Conservation (phyloP, 53 echinoderm and acorn worm genomes). For the Zoroaster sp. region DNA sequence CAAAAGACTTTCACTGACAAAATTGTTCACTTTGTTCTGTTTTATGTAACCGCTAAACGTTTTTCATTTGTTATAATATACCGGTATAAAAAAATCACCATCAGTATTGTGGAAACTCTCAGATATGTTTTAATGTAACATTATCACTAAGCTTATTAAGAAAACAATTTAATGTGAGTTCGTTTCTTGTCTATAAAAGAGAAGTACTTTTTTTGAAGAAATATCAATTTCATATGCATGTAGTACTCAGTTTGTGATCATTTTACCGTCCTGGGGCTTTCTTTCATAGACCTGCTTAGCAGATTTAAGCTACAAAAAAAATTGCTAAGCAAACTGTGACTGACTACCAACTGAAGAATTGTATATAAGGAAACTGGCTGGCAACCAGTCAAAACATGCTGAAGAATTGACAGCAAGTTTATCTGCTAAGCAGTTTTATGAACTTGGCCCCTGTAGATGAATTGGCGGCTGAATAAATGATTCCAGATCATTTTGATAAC, state of each 20-base stretch:
- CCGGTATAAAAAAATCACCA: no score
- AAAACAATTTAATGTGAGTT: no score
- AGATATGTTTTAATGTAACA: no score
- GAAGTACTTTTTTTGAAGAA: slow-evolving; percentile 9
- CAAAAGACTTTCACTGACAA: no score
- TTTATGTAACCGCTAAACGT: no score
- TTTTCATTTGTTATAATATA: no score
- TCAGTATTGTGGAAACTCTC: no score
- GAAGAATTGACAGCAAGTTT: neutral
- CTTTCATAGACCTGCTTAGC: neutral
- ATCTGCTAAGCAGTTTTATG: neutral
- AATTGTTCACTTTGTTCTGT: no score
- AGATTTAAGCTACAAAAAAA: neutral
- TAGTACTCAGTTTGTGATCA: slow-evolving; percentile 2
- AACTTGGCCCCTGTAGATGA: neutral
- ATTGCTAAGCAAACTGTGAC: neutral
- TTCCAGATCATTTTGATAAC: neutral
- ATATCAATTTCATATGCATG: slow-evolving; percentile 2
- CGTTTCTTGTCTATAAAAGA: neutral
- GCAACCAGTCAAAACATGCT: neutral
- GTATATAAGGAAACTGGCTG: neutral
- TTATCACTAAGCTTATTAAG: no score
- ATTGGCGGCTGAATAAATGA: neutral
- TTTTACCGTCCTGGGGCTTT: slow-evolving; percentile 3
- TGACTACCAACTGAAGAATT: neutral